Base-by-base conservation (phyloP, 1,140 invertebrate genomes). In the Bombus sibiricus region DNA sequence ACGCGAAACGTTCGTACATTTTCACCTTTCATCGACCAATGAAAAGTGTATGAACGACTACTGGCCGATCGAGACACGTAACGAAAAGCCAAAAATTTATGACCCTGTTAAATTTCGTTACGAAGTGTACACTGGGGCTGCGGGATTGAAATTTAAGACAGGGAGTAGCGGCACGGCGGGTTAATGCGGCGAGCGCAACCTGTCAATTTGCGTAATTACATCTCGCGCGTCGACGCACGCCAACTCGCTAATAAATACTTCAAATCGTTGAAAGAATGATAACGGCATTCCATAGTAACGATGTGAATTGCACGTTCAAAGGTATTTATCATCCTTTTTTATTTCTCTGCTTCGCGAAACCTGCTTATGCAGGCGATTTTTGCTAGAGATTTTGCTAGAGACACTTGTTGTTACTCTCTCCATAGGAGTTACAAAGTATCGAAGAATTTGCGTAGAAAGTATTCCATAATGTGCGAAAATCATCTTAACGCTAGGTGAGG, bases 171-270 rank as follows among this genome's bases (percentile, higher is more conserved):
- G 64, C 47, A 12, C 41, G 47, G 57, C 39, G 77, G 80, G 85
- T 89, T 89, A 88, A 81, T 72, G 57, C 72, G 77, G 57, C 71
- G 53, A n/a, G 37, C 69, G 77, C 82, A 73, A 88, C 82, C 86
- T 88, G 86, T 88, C 86, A 88, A 89, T 89, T 89, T 89, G 66
- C 86, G 88, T 89, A 89, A 89, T 89, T 88, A 80, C 74, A 71
- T 64, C 77, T 77, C 66, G 72, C 47, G 71, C 75, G 59, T 81
- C 84, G 81, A 76, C 80, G 86, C 83, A 43, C 77, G 72, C 87
- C 74, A 85, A 77, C 79, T 73, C 43, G 66, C 37, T 81, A 59
- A 88, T 88, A 85, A 89, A 89, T 89, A 85, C 57, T 22, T 71
- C 62, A 69, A 87, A 87, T 77, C 78, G 73, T 47, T 53, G 62